A percentile compares a stretch with the other conserved stretches of the same genome.
Evolutionary conservation across 2,113 vertebrate genomes (phyloP).

Genomic region (Cochlearius cochlearius): DNA sequence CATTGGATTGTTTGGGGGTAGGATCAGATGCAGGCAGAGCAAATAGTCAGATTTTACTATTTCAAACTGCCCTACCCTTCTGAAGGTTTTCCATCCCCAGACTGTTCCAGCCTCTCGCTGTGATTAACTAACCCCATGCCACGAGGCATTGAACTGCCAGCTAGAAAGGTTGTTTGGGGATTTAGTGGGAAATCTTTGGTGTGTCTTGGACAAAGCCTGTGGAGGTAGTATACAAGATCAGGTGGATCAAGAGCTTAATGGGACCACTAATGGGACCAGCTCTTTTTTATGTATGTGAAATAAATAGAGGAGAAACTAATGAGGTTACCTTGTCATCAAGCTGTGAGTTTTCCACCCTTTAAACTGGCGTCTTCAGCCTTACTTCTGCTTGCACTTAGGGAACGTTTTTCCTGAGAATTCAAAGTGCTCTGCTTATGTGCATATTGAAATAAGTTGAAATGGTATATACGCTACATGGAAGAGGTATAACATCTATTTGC

Average conservation of each 20-base stretch:
- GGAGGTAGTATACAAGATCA: background rate
- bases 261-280: background rate
- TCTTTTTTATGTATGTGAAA: background rate
- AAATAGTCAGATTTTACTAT: background rate
- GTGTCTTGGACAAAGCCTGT: background rate
- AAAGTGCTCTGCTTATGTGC: background rate
- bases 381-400: background rate
- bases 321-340: background rate
- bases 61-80: background rate
- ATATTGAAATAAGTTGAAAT: background rate
- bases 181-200: background rate
- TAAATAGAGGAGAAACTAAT: background rate
- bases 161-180: background rate
- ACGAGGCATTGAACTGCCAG: background rate
- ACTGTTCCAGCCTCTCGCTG: accelerated
- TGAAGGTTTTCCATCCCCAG: background rate
- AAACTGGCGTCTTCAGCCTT: background rate
- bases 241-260: background rate
- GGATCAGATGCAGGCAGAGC: background rate
- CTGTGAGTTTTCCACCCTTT: background rate
- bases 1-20: background rate
- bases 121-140: background rate
- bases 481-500: background rate
- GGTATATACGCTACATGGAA: background rate
- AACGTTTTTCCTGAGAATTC: background rate